Percentiles rank a stretch among this genome's conserved stretches.
These are phyloP conservation scores for Prunella strophiata DNA, from an alignment of 2,797 vertebrate genomes.

Conservation along the genomic window DNA sequence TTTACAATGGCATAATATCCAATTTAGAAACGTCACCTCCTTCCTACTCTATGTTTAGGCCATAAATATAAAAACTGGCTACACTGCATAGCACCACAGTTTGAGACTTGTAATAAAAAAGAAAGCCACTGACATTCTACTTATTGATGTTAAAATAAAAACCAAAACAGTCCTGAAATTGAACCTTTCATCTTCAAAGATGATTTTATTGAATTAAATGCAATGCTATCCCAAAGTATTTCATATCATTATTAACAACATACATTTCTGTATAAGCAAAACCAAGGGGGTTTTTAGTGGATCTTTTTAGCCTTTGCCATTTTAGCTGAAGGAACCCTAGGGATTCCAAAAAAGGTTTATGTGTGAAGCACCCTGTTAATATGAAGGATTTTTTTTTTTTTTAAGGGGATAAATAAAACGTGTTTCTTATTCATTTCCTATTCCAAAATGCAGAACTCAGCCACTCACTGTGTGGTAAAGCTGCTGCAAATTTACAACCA, in stretches of 20 bases:
- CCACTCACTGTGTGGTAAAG: no score
- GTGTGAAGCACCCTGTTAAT: neutral
- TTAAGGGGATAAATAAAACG: neutral
- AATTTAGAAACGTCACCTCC: neutral
- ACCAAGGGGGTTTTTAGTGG: rapidly evolving
- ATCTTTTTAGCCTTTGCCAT: neutral
- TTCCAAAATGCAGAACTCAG: neutral
- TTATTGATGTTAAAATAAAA: neutral
- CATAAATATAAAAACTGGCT: neutral
- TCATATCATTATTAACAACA: neutral
- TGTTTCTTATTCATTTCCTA: neutral
- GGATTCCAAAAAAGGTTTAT: neutral
- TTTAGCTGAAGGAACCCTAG: neutral
- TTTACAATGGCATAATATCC: neutral
- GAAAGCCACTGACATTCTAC: neutral
- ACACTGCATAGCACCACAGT: neutral
- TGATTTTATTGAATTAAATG: neutral
- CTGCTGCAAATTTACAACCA: neutral
- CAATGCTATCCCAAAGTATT: neutral
- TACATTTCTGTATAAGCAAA: neutral
- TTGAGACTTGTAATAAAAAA: neutral
- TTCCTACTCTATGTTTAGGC: neutral
- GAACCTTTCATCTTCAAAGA: neutral
- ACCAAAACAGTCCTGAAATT: neutral
- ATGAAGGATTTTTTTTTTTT: neutral